Base-by-base conservation (phyloP, 2,113 vertebrate species). In the Chlamydotis undulata region DNA sequence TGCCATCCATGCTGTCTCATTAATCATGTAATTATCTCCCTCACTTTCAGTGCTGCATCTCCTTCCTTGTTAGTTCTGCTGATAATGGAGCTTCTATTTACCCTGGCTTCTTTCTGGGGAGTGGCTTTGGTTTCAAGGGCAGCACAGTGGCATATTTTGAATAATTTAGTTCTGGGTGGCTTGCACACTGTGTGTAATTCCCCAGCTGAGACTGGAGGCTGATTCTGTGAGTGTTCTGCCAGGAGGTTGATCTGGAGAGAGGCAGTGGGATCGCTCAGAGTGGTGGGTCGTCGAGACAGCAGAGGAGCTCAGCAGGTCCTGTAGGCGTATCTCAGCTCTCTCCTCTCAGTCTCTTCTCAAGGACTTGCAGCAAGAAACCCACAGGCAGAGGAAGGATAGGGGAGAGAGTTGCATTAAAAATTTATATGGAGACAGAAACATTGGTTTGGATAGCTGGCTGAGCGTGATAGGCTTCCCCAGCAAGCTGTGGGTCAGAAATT, bases 111-210 rank as follows among this genome's bases (percentile, higher is more conserved):
- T 70, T 96, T 87, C 65, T 85, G 65, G 41, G 83, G 77, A 83
- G 81, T 0, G 0, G 55, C 57, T 96, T 83, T 89, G 55, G 57
- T 92, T 96, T 94, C 95, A 96, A 94, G 93, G 92, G n/a, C 67
- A 76, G 65, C 80, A 87, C 89, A 84, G 89, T 82, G 81, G 92
- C 39, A 9, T 89, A 79, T 91, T 94, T 96, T 93, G 93, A 96
- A 96, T 95, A 92, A 96, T 97, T 96, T 94, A 95, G 77, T 95
- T 94, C 83, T 0, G 14, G 31, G 83, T 94, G 89, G 77, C 53
- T 96, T 87, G 83, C 87, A 91, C 69, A 50, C 69, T 73, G 73
- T 37, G 50, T 92, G 57, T 60, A 81, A 76, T 83, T 95, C 67
- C 87, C 61, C 84, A 89, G 81, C 65, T 69, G 94, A 67, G 55